Evolutionary conservation across 2,888 invertebrate species (phyloP).

Genomic region (Lacanobia oleracea): DNA sequence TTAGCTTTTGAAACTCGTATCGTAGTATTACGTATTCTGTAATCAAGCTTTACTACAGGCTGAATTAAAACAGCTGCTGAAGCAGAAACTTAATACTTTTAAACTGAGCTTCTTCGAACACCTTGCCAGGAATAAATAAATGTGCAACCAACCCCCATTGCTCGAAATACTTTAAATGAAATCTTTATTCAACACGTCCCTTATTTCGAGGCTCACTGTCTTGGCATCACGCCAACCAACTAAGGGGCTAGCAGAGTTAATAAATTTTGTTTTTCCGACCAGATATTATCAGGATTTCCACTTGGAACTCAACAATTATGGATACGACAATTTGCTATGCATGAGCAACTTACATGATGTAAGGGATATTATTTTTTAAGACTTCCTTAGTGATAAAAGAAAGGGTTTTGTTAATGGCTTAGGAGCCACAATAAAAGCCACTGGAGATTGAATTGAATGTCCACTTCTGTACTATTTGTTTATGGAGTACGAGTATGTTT

Average conservation of each 20-base stretch:
- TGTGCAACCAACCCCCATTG: neutral
- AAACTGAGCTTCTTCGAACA: neutral
- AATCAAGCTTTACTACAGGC: too few relatives aligned
- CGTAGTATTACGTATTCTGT: neutral
- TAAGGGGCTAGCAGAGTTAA: slow-evolving; percentile 51
- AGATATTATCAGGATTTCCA: slow-evolving; percentile 61
- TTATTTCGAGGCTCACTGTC: slow-evolving; percentile 37
- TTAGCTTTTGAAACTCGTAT: too few relatives aligned
- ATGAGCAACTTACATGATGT: slow-evolving; percentile 24
- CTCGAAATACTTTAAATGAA: slow-evolving; percentile 9
- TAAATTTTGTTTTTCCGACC: slow-evolving; percentile 62
- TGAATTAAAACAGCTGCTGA: neutral
- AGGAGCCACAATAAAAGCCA: neutral
- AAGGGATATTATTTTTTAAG: slow-evolving; percentile 33
- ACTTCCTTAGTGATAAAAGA: slow-evolving; percentile 1
- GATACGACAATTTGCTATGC: slow-evolving; percentile 47
- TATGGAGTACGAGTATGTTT: too few relatives aligned
- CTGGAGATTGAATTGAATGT: neutral
- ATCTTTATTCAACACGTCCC: slow-evolving; percentile 36
- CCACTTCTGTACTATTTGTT: neutral
- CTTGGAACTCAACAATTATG: slow-evolving; percentile 58
- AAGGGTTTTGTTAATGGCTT: slow-evolving; percentile 9
- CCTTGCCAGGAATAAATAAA: slow-evolving; percentile 1
- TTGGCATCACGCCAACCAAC: slow-evolving; percentile 62
- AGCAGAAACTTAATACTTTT: neutral